Percentiles rank a stretch among this genome's conserved stretches.
Conservation (phyloP, 2,113 vertebrate species). For the Redunca redunca region DNA sequence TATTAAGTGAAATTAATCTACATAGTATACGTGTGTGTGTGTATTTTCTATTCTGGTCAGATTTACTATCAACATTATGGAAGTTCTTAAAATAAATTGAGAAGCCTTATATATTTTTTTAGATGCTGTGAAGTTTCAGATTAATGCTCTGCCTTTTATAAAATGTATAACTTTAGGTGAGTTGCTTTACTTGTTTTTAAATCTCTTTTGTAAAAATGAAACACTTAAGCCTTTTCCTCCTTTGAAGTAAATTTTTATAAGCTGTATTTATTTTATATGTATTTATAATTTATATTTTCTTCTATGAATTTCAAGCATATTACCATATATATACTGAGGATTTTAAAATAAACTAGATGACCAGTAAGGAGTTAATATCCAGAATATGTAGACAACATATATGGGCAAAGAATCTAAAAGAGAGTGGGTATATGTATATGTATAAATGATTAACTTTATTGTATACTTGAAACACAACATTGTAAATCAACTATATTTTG, state of each 20-base stretch:
- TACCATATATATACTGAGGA: neutral
- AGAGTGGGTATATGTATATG: neutral
- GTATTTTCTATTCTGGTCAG: slow-evolving; percentile 28
- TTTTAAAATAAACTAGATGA: neutral
- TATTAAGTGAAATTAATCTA: neutral
- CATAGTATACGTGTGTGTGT: neutral
- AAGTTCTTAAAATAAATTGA: slow-evolving; percentile 38
- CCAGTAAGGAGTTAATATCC: neutral
- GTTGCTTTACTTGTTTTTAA: slow-evolving; percentile 1
- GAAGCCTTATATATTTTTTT: slow-evolving; percentile 19
- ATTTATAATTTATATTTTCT: neutral
- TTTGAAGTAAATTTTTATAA: neutral
- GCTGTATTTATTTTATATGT: neutral
- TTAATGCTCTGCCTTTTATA: slow-evolving; percentile 23
- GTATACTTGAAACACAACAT: neutral
- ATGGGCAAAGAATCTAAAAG: neutral
- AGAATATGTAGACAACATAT: neutral
- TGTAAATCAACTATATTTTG: neutral
- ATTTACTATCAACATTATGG: slow-evolving; percentile 12
- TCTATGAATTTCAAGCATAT: neutral
- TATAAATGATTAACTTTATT: neutral
- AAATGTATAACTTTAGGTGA: neutral
- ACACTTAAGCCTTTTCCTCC: neutral
- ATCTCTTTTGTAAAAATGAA: slow-evolving; percentile 12
- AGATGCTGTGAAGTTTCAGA: slow-evolving; percentile 33